These are phyloP conservation scores for Myoxocephalus aenaeus DNA, from an alignment of 2,797 vertebrate genomes.

Conservation along the genomic window DNA sequence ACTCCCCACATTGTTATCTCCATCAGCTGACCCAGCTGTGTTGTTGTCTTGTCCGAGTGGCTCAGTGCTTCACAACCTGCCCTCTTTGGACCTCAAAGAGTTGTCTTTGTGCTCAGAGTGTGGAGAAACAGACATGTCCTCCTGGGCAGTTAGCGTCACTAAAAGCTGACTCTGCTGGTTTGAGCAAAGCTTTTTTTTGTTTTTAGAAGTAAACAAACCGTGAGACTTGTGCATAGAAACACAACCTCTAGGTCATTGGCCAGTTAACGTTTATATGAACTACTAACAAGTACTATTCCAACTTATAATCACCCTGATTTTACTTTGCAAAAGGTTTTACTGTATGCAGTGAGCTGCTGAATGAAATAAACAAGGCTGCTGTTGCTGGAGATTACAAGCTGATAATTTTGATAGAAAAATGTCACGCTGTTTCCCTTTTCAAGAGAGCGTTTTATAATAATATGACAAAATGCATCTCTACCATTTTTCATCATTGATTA, in stretches of 20 bases:
- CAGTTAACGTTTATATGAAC: neutral
- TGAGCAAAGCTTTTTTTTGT: slow-evolving; percentile 11
- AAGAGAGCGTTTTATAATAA: neutral
- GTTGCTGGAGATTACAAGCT: slow-evolving; percentile 14
- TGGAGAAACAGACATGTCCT: slow-evolving; percentile 37
- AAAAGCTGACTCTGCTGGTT: slow-evolving; percentile 12
- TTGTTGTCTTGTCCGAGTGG: slow-evolving; percentile 28
- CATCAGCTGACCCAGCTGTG: slow-evolving; percentile 37
- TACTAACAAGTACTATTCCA: neutral
- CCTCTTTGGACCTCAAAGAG: slow-evolving; percentile 29
- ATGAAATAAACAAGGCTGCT: slow-evolving; percentile 10
- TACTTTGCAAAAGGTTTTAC: slow-evolving; percentile 6
- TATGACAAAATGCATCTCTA: neutral
- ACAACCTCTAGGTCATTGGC: neutral
- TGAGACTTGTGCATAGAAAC: neutral
- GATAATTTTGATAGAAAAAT: slow-evolving; percentile 33
- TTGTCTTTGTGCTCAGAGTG: slow-evolving; percentile 35
- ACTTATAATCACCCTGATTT: neutral
- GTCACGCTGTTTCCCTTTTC: neutral
- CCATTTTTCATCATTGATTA: neutral
- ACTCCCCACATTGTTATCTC: slow-evolving; percentile 4
- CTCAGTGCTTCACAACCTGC: slow-evolving; percentile 22
- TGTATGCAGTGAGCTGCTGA: slow-evolving; percentile 15
- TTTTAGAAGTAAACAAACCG: neutral
- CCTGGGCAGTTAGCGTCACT: slow-evolving; percentile 13